These are phyloP conservation scores for Trichopoda pennipes DNA, from an alignment of 2,888 invertebrate genomes.

Conservation along the genomic window DNA sequence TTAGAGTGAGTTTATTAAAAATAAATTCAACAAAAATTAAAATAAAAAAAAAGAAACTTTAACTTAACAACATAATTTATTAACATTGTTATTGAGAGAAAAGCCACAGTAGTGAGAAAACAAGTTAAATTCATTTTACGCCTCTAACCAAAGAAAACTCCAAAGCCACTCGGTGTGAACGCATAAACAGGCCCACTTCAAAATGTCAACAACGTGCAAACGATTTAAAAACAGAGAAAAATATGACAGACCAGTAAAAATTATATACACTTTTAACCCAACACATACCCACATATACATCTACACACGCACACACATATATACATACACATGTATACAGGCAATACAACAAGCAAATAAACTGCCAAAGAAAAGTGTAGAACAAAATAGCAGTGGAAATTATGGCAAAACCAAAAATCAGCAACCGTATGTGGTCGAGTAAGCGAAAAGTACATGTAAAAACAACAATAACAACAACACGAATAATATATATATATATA, in stretches of 20 bases:
- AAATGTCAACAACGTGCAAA: conserved; percentile 70
- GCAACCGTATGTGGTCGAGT: conserved; percentile 76
- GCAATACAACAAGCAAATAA: conserved; percentile 61
- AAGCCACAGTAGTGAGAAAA: conserved; percentile 65
- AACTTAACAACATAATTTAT: conserved; percentile 63
- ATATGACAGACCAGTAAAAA: conserved; percentile 59
- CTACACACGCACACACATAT: not conserved
- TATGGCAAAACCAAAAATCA: conserved; percentile 77
- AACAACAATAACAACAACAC: conserved; percentile 66
- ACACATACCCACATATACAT: not conserved
- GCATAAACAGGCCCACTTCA: conserved; percentile 57
- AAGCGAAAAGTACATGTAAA: conserved; percentile 68
- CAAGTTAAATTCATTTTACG: conserved; percentile 62
- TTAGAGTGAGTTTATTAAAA: conserved; percentile 32
- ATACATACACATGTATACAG: not conserved
- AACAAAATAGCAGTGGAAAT: conserved; percentile 60
- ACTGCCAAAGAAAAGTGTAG: conserved; percentile 60
- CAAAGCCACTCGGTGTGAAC: conserved; percentile 5
- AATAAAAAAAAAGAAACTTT: not conserved
- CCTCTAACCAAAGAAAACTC: conserved; percentile 22
- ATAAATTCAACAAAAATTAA: not conserved
- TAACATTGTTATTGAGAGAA: conserved; percentile 66
- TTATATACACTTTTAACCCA: conserved; percentile 10
- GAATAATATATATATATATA: no score
- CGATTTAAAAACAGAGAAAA: conserved; percentile 53